These are phyloP conservation scores for Euschistus heros DNA, from an alignment of 1,140 invertebrate genomes.

Conservation along the genomic window DNA sequence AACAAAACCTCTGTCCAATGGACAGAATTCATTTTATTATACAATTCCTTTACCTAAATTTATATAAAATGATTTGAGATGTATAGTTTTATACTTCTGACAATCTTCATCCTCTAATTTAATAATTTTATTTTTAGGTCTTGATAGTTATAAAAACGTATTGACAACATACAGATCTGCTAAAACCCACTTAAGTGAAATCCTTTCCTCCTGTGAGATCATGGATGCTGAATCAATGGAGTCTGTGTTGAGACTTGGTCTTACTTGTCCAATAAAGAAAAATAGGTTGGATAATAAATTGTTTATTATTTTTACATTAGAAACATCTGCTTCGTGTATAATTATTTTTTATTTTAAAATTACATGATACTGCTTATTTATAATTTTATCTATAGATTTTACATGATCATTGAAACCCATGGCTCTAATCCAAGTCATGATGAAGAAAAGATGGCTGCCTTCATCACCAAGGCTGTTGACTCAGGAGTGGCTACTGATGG, in stretches of 20 bases:
- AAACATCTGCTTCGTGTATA: no score
- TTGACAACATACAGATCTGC: slow-evolving; percentile 61
- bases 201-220: slow-evolving; percentile 88
- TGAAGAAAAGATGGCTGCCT: slow-evolving; percentile 71
- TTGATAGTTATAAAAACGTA: slow-evolving; percentile 63
- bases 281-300: slow-evolving; percentile 51
- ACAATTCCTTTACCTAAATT: no score
- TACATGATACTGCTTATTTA: no score
- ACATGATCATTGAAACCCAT: slow-evolving; percentile 83
- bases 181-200: slow-evolving; percentile 67
- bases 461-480: slow-evolving; percentile 63
- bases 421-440: slow-evolving; percentile 74
- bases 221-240: slow-evolving; percentile 64
- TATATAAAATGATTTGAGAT: no score
- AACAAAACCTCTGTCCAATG: no score
- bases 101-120: no score
- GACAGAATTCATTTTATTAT: not conserved
- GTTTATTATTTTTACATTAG: slow-evolving; percentile 66
- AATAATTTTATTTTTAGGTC: slow-evolving; percentile 40
- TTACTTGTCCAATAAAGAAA: not conserved
- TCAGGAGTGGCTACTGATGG: slow-evolving; percentile 69
- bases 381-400: slow-evolving; percentile 59
- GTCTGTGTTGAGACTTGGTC: slow-evolving; percentile 37
- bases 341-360: no score
- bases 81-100: no score